A percentile compares a stretch with the other conserved stretches of the same genome.
Evolutionary conservation across 2,888 invertebrate species (phyloP).

Genomic region (Congeria kusceri): DNA sequence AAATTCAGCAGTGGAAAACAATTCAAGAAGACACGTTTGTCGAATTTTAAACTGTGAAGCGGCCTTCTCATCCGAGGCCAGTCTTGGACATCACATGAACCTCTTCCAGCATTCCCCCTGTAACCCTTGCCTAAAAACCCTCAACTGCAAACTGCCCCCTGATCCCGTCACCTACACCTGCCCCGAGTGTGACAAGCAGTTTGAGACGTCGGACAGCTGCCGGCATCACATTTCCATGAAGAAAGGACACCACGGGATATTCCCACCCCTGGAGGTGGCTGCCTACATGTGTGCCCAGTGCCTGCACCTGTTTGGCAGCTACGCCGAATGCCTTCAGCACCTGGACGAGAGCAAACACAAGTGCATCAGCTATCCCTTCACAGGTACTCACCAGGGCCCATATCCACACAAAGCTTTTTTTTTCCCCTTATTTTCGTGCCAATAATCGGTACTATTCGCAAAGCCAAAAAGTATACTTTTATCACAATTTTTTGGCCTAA

Average conservation of each 20-base stretch:
- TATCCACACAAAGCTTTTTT: too few relatives aligned
- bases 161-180: slow-evolving; percentile 59
- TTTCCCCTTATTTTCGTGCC: too few relatives aligned
- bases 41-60: slow-evolving; percentile 67
- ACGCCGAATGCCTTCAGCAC: slow-evolving; percentile 42
- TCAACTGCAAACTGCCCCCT: slow-evolving; percentile 53
- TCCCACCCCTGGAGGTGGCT: slow-evolving; percentile 40
- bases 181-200: slow-evolving; percentile 67
- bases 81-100: slow-evolving; percentile 61
- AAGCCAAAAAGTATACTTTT: too few relatives aligned
- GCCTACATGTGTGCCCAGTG: slow-evolving; percentile 62
- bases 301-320: slow-evolving; percentile 41
- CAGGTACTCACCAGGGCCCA: too few relatives aligned
- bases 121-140: slow-evolving; percentile 61
- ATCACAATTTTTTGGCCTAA: too few relatives aligned
- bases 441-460: too few relatives aligned
- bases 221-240: slow-evolving; percentile 34
- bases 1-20: background rate
- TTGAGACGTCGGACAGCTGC: slow-evolving; percentile 36
- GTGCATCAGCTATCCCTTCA: slow-evolving; percentile 46
- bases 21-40: slow-evolving; percentile 33
- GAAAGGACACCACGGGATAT: slow-evolving; percentile 30
- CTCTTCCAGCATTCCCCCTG: slow-evolving; percentile 69
- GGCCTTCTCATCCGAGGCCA: slow-evolving; percentile 51
- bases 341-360: slow-evolving; percentile 39